Conservation (phyloP, 2,888 invertebrate species). For the Plutella xylostella region DNA sequence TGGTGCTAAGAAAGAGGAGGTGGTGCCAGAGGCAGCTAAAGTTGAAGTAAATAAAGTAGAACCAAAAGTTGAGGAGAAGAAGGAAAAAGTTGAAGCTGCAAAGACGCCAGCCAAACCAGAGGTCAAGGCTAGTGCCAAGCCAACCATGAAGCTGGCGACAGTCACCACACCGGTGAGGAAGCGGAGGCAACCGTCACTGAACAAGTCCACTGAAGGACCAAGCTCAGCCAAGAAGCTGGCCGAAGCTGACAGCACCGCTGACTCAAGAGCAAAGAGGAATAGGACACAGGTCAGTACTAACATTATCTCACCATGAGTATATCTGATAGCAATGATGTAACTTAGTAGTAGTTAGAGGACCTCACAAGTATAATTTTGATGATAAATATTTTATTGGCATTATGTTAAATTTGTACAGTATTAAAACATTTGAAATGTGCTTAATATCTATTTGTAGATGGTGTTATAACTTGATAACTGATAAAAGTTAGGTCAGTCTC, state of each 20-base stretch:
- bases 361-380: no score
- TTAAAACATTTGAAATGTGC: no score
- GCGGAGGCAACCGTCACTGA: conserved; percentile 62
- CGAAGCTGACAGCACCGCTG: conserved; percentile 45
- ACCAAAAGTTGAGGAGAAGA: conserved; percentile 28
- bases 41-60: conserved; percentile 43
- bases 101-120: no score
- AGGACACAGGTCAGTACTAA: conserved; percentile 45
- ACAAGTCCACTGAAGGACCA: conserved; percentile 38
- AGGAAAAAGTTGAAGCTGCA: conserved; percentile 26
- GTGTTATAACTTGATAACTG: no score
- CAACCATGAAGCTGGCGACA: conserved; percentile 66
- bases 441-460: no score
- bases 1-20: conserved; percentile 3
- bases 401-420: no score
- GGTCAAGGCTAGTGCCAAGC: conserved; percentile 50
- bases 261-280: conserved; percentile 55
- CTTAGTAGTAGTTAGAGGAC: no score
- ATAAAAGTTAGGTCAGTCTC: no score
- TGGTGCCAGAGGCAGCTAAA: conserved; percentile 21
- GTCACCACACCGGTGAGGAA: conserved; percentile 68
- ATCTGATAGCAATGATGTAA: no score
- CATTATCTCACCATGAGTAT: no score
- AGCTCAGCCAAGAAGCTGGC: conserved; percentile 43
- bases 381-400: no score